Conservation (phyloP, 2,797 vertebrate genomes). For the Urocyon cinereoargenteus region DNA sequence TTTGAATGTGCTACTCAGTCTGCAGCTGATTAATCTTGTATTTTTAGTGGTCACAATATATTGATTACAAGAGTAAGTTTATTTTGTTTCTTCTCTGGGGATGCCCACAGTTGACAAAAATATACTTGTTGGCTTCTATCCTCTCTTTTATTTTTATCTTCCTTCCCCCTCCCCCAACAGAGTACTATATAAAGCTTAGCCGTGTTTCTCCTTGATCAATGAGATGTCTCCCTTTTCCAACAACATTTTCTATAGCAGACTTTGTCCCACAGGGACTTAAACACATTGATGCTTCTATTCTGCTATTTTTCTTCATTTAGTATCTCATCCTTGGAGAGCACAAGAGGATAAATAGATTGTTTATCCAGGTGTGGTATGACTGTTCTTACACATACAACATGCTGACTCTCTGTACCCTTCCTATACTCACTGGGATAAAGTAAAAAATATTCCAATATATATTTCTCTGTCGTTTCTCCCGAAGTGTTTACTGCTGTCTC, state of each 20-base stretch:
- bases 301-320: constrained; percentile 77
- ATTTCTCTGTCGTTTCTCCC: constrained; percentile 46
- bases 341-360: constrained; percentile 52
- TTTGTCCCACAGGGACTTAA: constrained; percentile 48
- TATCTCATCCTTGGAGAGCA: constrained; percentile 57
- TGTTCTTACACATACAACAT: not conserved
- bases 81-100: not conserved
- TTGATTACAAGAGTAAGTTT: not conserved
- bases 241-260: constrained; percentile 67
- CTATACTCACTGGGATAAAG: not conserved
- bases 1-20: not conserved
- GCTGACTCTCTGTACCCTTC: not conserved
- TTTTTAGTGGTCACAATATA: constrained; percentile 33
- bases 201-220: constrained; percentile 73
- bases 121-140: not conserved
- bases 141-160: constrained; percentile 33
- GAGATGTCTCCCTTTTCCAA: constrained; percentile 34
- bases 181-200: not conserved
- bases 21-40: not conserved
- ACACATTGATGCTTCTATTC: constrained; percentile 66
- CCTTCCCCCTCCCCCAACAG: not conserved
- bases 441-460: not conserved
- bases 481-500: not conserved
- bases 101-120: constrained; percentile 45
- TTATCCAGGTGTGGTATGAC: not conserved